These are phyloP conservation scores for Leptinotarsa peninsularis DNA, from an alignment of 2,888 invertebrate genomes.

Conservation along the genomic window DNA sequence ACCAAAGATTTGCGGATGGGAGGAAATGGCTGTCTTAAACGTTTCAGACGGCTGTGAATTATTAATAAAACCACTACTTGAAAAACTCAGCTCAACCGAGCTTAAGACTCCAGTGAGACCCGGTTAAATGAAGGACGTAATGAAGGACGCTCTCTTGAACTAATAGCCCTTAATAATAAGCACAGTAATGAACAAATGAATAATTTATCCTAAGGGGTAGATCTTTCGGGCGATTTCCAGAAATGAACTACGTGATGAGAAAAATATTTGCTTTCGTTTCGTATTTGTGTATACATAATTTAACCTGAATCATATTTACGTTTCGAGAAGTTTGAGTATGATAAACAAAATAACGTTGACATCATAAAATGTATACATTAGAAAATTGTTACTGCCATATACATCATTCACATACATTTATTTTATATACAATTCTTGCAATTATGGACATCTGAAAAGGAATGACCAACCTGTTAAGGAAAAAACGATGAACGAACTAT, in stretches of 20 bases:
- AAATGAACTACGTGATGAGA: background rate
- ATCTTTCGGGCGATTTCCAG: background rate
- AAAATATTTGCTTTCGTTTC: background rate
- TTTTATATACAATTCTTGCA: too few species aligned
- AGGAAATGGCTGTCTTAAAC: slow-evolving; percentile 56
- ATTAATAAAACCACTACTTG: slow-evolving; percentile 55
- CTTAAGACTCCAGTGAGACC: slow-evolving; percentile 43
- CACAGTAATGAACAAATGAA: slow-evolving; percentile 47
- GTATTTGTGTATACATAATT: too few species aligned
- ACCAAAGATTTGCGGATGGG: slow-evolving; percentile 53
- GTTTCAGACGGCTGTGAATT: slow-evolving; percentile 56
- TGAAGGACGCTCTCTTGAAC: slow-evolving; percentile 35
- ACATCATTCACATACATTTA: background rate
- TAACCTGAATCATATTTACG: too few species aligned
- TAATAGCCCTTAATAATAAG: slow-evolving; percentile 50
- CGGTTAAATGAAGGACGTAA: slow-evolving; percentile 42
- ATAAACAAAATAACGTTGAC: too few species aligned
- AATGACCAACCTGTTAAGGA: too few species aligned
- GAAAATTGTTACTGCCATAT: too few species aligned
- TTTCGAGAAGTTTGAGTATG: too few species aligned
- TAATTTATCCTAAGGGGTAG: slow-evolving; percentile 35
- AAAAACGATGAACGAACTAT: too few species aligned
- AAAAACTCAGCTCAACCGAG: slow-evolving; percentile 50
- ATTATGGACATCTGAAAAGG: too few species aligned
- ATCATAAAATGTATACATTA: too few species aligned